phyloP scores from a whole-genome alignment of 2,113 vertebrate species.

The Erythrocercus mccallii region DNA sequence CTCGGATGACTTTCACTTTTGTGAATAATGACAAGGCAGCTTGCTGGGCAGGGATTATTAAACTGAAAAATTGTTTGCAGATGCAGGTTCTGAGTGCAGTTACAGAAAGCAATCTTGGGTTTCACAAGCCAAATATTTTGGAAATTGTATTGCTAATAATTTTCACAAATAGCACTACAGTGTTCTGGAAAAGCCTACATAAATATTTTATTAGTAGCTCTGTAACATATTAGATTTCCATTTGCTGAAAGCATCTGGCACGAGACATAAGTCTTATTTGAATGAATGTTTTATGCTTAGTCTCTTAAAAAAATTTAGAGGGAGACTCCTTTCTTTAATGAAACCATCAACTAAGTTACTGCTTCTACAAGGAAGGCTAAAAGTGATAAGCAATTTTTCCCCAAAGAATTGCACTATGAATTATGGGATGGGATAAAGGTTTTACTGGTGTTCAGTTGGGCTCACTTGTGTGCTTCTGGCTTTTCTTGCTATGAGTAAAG shows the following conservation, averaged over 20 bases:
- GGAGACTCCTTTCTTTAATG: slow-evolving; percentile 44
- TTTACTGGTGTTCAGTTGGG: background rate
- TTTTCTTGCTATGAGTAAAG: background rate
- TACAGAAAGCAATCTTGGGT: background rate
- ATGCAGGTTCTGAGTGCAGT: background rate
- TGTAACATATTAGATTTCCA: slow-evolving; percentile 62
- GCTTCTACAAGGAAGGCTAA: slow-evolving; percentile 24
- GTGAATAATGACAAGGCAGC: background rate
- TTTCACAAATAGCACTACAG: slow-evolving; percentile 37
- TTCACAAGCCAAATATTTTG: slow-evolving; percentile 9
- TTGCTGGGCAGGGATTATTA: background rate
- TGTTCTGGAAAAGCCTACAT: slow-evolving; percentile 48
- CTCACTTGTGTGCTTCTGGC: background rate
- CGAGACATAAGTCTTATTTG: slow-evolving; percentile 39
- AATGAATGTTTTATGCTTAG: slow-evolving; percentile 67
- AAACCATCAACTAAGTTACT: slow-evolving; percentile 30
- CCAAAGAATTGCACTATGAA: background rate
- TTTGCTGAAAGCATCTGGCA: slow-evolving; percentile 61
- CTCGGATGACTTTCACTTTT: background rate
- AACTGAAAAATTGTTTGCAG: background rate
- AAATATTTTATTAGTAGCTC: slow-evolving; percentile 73
- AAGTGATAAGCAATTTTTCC: background rate
- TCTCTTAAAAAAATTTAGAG: slow-evolving; percentile 51
- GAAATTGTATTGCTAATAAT: slow-evolving; percentile 26
- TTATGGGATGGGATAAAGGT: background rate